Conservation (phyloP, 2,797 vertebrate species). For the Dallia pectoralis region DNA sequence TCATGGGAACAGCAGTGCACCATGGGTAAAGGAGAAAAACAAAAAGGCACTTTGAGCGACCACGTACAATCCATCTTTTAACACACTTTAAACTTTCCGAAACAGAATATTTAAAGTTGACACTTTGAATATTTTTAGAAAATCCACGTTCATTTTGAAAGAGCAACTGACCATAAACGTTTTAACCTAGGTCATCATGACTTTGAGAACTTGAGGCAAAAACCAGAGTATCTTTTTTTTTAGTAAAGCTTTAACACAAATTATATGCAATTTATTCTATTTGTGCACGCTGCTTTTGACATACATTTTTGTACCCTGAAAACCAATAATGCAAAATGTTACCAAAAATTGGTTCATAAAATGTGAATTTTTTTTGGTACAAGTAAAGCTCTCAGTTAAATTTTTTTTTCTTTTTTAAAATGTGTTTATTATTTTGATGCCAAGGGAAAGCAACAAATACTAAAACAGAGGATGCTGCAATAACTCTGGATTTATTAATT, state of each 20-base stretch:
- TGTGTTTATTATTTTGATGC: too few species aligned
- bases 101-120: conserved; percentile 35
- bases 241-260: neutral
- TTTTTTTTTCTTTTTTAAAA: too few species aligned
- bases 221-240: too few species aligned
- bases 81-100: conserved; percentile 21
- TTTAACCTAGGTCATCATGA: neutral
- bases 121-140: neutral
- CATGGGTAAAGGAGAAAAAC: conserved; percentile 54
- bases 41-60: conserved; percentile 38
- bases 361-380: too few species aligned
- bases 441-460: neutral
- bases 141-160: neutral
- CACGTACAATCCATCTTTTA: conserved; percentile 30
- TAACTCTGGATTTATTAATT: neutral
- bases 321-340: too few species aligned
- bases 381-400: too few species aligned
- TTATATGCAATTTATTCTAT: neutral
- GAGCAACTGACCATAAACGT: neutral
- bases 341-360: too few species aligned
- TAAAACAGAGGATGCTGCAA: neutral
- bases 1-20: conserved; percentile 36
- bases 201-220: too few species aligned
- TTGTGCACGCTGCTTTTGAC: too few species aligned
- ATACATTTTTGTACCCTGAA: too few species aligned